Base-by-base conservation (phyloP, 2,888 invertebrate species). In the Orthosia incerta region DNA sequence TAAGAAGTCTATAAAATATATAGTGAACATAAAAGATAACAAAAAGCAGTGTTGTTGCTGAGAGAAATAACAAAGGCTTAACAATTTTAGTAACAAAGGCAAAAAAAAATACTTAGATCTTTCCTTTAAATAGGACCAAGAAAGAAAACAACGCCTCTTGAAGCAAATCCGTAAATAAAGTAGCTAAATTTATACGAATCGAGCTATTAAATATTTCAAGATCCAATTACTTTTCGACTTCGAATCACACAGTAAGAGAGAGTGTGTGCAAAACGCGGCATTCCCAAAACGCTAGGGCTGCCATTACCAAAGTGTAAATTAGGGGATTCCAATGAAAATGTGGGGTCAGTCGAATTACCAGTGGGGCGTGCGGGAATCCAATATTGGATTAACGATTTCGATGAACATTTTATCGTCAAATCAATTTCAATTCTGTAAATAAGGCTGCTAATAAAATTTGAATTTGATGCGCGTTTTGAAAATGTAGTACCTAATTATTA, bases 231-330 rank as follows among this genome's bases (percentile, higher is more conserved):
- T 62, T 71, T 61, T 76, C 48, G 67, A 76, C 70, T 70, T 76
- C 9, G n/a, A 50, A 74, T 73, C 70, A 66, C 63, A 64, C 60
- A 80, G 80, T 80, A 80, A 72, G 76, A 57, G 63, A 57, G 77
- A 71, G 68, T 51, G 79, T 75, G 71, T 56, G 79, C 79, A 76
- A 80, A 80, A 74, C 68, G 70, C 66, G 76, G 71, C 59, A 78
- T 86, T 85, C 75, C 63, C 71, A 67, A 81, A 83, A 78, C 75
- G 64, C 55, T 75, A 83, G 87, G 82, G 87, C 69, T 86, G 82
- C 87, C 86, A 87, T 86, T 87, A 88, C 83, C n/a, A 78, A 48
- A 86, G 87, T 91, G 90, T 88, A 91, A 92, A 91, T 90, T 88
- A 88, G 86, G 85, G 67, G 85, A 88, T 90, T 89, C 82, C 83